Percentiles rank a stretch among this genome's conserved stretches.
These are phyloP conservation scores for Halictus ligatus DNA, from an alignment of 2,888 invertebrate genomes.

Conservation along the genomic window DNA sequence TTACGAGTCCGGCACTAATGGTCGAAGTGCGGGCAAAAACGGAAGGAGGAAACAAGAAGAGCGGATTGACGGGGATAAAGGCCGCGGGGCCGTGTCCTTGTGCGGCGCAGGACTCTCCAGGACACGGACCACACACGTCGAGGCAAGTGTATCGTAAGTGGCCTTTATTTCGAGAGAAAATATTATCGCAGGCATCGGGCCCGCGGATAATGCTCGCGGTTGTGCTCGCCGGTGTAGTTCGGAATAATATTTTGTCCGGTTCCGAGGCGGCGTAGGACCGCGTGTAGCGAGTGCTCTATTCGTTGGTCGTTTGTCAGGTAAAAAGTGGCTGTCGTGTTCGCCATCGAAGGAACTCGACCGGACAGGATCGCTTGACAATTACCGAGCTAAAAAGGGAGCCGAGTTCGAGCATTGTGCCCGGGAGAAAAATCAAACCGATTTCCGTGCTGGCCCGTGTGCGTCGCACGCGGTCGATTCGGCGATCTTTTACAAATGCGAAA, in stretches of 20 bases:
- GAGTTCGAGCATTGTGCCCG: slow-evolving; percentile 61
- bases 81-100: neutral
- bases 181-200: slow-evolving; percentile 78
- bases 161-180: slow-evolving; percentile 81
- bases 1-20: neutral
- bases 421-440: slow-evolving; percentile 54
- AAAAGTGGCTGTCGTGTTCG: neutral
- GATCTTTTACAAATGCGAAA: slow-evolving; percentile 75
- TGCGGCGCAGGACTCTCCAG: slow-evolving; percentile 10
- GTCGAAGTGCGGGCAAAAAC: neutral
- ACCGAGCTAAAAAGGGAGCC: slow-evolving; percentile 64
- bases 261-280: slow-evolving; percentile 13
- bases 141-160: slow-evolving; percentile 73
- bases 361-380: slow-evolving; percentile 70
- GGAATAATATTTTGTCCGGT: slow-evolving; percentile 73
- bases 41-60: slow-evolving; percentile 1
- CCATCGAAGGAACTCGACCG: neutral
- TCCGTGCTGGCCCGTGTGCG: slow-evolving; percentile 25
- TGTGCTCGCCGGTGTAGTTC: slow-evolving; percentile 30
- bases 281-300: slow-evolving; percentile 41
- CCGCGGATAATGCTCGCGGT: slow-evolving; percentile 68
- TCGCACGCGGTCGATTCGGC: slow-evolving; percentile 55
- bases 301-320: slow-evolving; percentile 62
- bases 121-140: slow-evolving; percentile 65
- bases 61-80: neutral